Conservation (phyloP, 2,797 vertebrate genomes). For the Amblyraja radiata region DNA sequence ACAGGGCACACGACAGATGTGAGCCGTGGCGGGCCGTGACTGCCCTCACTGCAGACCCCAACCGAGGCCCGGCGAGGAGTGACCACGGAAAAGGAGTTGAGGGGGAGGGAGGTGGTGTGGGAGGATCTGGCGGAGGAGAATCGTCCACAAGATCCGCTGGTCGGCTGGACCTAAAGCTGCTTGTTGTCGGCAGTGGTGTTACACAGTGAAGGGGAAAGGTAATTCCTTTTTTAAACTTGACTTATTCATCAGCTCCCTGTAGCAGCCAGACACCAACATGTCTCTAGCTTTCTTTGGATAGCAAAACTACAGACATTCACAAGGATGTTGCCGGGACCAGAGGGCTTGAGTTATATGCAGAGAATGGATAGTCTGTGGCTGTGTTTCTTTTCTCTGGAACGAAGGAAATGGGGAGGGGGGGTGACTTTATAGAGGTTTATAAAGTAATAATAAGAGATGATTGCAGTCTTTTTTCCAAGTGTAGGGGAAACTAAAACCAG, state of each 20-base stretch:
- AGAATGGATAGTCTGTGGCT: no score
- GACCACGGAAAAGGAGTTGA: conserved; percentile 39
- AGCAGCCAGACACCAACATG: neutral
- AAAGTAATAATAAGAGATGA: no score
- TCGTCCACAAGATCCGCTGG: neutral
- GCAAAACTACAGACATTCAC: neutral
- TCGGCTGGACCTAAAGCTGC: neutral
- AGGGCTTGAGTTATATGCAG: neutral
- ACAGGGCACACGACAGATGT: conserved; percentile 76
- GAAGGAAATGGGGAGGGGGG: no score
- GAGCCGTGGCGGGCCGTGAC: conserved; percentile 61
- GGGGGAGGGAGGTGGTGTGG: conserved; percentile 37
- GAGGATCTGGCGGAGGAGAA: neutral
- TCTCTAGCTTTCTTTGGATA: neutral
- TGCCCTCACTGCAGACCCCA: conserved; percentile 41
- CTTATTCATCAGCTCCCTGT: neutral
- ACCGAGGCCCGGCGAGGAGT: conserved; percentile 47
- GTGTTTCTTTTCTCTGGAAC: no score
- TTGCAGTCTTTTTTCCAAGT: no score
- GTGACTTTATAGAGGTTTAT: no score
- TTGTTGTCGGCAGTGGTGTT: neutral
- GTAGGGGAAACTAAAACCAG: no score
- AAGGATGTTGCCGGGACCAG: neutral
- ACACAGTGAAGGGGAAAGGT: neutral
- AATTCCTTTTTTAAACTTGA: neutral